Percentiles rank a stretch among this genome's conserved stretches.
Conservation (phyloP, 2,797 vertebrate genomes). For the Tamandua tetradactyla region DNA sequence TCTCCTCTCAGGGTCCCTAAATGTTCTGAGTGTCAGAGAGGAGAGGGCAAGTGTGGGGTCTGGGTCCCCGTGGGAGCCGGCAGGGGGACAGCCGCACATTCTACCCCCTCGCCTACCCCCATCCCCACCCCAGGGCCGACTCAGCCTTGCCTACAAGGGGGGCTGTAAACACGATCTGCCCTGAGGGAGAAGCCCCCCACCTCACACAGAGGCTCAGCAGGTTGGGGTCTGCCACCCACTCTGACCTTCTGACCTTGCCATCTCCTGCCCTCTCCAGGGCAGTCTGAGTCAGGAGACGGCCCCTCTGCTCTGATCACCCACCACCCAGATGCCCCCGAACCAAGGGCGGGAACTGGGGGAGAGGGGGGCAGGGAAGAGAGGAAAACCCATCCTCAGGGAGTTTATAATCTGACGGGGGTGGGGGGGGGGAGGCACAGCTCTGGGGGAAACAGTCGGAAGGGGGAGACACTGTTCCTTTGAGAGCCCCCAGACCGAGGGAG, state of each 20-base stretch:
- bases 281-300: neutral
- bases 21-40: neutral
- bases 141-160: neutral
- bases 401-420: neutral
- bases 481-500: neutral
- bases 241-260: neutral
- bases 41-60: neutral
- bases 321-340: neutral
- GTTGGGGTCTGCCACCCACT: too few species aligned
- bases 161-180: neutral
- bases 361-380: neutral
- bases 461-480: neutral
- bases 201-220: rapidly evolving
- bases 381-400: neutral
- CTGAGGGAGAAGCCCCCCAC: neutral
- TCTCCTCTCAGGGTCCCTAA: neutral
- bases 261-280: neutral
- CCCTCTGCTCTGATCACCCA: neutral
- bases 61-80: neutral
- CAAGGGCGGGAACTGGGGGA: neutral
- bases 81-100: neutral
- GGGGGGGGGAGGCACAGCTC: neutral
- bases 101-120: rapidly evolving
- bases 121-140: neutral
- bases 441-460: neutral